Percentiles rank a stretch among this genome's conserved stretches.
Evolutionary conservation across 2,888 invertebrate genomes (phyloP).

Genomic region (Panzeria rudis): DNA sequence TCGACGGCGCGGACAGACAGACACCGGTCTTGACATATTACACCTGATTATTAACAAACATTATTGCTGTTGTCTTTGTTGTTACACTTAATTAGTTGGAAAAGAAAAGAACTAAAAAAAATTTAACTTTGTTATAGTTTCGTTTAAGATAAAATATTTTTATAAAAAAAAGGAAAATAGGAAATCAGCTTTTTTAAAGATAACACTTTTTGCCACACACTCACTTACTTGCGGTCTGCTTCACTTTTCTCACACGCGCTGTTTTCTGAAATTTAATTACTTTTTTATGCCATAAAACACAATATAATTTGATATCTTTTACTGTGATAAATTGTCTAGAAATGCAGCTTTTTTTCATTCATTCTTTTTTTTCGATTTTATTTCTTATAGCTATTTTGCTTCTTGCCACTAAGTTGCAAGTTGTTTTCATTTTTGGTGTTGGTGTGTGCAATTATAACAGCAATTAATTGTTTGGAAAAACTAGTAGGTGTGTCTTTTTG

Average conservation of each 20-base stretch:
- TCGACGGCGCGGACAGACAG: not conserved
- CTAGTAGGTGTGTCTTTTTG: slow-evolving; percentile 71
- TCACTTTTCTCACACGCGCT: slow-evolving; percentile 50
- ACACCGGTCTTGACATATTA: slow-evolving; percentile 58
- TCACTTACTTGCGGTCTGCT: not conserved
- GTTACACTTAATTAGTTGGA: slow-evolving; percentile 59
- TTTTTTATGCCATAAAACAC: slow-evolving; percentile 18
- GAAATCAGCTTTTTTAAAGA: slow-evolving; percentile 57
- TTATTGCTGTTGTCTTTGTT: slow-evolving; percentile 43
- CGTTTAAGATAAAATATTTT: slow-evolving; percentile 35
- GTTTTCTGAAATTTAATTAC: slow-evolving; percentile 38
- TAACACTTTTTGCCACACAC: slow-evolving; percentile 41
- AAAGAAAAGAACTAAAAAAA: slow-evolving; percentile 16
- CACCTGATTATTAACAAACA: slow-evolving; percentile 66
- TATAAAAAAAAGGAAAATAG: not conserved
- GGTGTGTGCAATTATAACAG: slow-evolving; percentile 69
- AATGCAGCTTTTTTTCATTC: slow-evolving; percentile 58
- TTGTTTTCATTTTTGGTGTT: slow-evolving; percentile 43
- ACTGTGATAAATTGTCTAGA: slow-evolving; percentile 59
- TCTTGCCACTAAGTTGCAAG: slow-evolving; percentile 31
- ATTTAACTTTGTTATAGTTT: slow-evolving; percentile 33
- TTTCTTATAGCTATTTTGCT: not conserved
- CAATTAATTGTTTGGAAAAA: slow-evolving; percentile 70
- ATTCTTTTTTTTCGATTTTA: slow-evolving; percentile 21
- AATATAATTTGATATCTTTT: slow-evolving; percentile 36